These are phyloP conservation scores for Nematolebias whitei DNA, from an alignment of 2,113 vertebrate genomes.

Conservation along the genomic window DNA sequence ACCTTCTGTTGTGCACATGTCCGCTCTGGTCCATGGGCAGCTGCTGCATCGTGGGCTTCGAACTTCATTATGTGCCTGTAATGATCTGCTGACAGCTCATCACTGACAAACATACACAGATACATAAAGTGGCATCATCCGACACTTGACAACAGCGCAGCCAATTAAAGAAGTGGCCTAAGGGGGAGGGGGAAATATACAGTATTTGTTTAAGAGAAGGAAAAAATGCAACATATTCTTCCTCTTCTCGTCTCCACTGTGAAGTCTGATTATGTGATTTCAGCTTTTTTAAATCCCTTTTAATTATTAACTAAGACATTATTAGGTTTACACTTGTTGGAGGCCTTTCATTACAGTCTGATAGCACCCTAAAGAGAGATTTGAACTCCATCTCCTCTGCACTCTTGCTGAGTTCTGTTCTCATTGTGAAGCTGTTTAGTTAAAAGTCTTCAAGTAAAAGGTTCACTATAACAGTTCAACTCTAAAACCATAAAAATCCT, in stretches of 20 bases:
- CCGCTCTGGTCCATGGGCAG: constrained; percentile 52
- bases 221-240: constrained; percentile 30
- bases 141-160: constrained; percentile 54
- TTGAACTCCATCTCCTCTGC: constrained; percentile 23
- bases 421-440: neutral
- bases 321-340: constrained; percentile 89
- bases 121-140: constrained; percentile 41
- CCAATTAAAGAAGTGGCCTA: constrained; percentile 50
- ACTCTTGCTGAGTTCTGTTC: neutral
- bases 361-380: constrained; percentile 64
- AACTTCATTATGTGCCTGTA: constrained; percentile 66
- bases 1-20: constrained; percentile 60
- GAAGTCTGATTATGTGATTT: constrained; percentile 80
- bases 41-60: constrained; percentile 51
- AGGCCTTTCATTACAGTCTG: constrained; percentile 78
- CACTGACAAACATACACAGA: constrained; percentile 41
- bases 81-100: constrained; percentile 69
- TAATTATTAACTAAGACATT: constrained; percentile 93
- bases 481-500: no score
- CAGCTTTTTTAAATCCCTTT: constrained; percentile 88
- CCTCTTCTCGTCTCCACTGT: constrained; percentile 35
- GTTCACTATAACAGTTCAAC: no score
- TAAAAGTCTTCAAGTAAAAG: no score
- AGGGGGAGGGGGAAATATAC: constrained; percentile 19
- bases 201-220: constrained; percentile 36